Evolutionary conservation across 2,888 invertebrate species (phyloP).

Genomic region (Daptonema setosum): DNA sequence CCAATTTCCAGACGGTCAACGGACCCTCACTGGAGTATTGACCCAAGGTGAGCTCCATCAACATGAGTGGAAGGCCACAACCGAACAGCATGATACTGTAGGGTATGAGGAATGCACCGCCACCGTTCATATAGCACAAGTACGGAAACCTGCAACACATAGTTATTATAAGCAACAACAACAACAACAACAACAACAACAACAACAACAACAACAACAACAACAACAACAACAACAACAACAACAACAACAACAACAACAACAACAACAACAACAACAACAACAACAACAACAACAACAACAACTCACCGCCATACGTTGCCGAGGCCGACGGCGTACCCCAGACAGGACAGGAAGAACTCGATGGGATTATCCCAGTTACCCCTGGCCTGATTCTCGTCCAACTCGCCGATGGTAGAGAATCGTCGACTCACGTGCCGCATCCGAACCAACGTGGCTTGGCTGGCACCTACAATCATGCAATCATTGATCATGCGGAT

Average conservation of each 20-base stretch:
- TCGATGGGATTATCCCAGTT: slow-evolving; percentile 35
- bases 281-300: slow-evolving; percentile 16
- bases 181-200: slow-evolving; percentile 17
- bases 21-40: slow-evolving; percentile 29
- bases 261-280: slow-evolving; percentile 13
- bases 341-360: slow-evolving; percentile 38
- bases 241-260: slow-evolving; percentile 12
- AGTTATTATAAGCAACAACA: slow-evolving; percentile 13
- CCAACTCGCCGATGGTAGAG: slow-evolving; percentile 26
- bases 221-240: slow-evolving; percentile 10
- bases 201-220: slow-evolving; percentile 15
- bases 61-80: slow-evolving; percentile 29
- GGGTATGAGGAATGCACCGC: slow-evolving; percentile 29
- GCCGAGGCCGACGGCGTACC: slow-evolving; percentile 40
- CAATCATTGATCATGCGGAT: too few relatives aligned
- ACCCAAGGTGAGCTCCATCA: slow-evolving; percentile 28
- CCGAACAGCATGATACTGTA: slow-evolving; percentile 27
- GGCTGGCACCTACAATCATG: too few relatives aligned
- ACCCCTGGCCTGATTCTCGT: slow-evolving; percentile 26
- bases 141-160: slow-evolving; percentile 36
- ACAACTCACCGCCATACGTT: slow-evolving; percentile 29
- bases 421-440: slow-evolving; percentile 12
- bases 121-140: slow-evolving; percentile 27
- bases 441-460: background rate
- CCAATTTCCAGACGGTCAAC: slow-evolving; percentile 29